Base-by-base conservation (phyloP, 2,797 vertebrate species). In the Melanotaenia trifasciata region DNA sequence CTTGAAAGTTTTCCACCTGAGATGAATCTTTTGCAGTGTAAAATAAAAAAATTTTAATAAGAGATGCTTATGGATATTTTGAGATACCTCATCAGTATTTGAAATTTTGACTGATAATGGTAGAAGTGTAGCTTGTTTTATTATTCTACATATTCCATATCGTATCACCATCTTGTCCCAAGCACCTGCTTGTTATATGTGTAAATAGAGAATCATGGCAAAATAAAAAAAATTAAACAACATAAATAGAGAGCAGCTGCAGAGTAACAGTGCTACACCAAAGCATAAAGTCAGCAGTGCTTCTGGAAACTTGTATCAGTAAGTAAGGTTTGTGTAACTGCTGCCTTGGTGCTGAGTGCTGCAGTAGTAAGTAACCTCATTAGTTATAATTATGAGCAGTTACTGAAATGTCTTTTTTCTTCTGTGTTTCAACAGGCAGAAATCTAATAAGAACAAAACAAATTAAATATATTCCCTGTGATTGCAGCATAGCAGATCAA, bases 401-500 rank as follows among this genome's bases (percentile, higher is more conserved):
- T 33, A 74, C 74, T 56, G 24, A 70, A 63, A 64, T 57, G 40
- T 65, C 67, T 33, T 54, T 57, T 59, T 30, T 65, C 51, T 2
- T 63, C n/a, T 24, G 56, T 64, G 30, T 67, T 62, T 43, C 6
- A 5, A n/a, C 38, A 11, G 35, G 66, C 59, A 67, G 38, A 66
- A 79, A 76, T 79, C 71, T 66, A 43, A 74, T 50, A 61, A 64
- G 26, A 45, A 50, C 20, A 20, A 40, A 16, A 40, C 9, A 36
- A 38, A 38, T 32, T 32, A 11, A 71, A 67, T 53, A 57, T 72
- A 62, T 70, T 47, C 58, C 5, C 30, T 66, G 72, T 75, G 65
- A 82, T 67, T 76, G 65, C 30, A 5, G 35, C 4, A 10, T 47
- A 50, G 65, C 56, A 22, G 81, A 88, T 90, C 80, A 28, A 87